Conservation (phyloP, 2,113 vertebrate genomes). For the Sterna hirundo region DNA sequence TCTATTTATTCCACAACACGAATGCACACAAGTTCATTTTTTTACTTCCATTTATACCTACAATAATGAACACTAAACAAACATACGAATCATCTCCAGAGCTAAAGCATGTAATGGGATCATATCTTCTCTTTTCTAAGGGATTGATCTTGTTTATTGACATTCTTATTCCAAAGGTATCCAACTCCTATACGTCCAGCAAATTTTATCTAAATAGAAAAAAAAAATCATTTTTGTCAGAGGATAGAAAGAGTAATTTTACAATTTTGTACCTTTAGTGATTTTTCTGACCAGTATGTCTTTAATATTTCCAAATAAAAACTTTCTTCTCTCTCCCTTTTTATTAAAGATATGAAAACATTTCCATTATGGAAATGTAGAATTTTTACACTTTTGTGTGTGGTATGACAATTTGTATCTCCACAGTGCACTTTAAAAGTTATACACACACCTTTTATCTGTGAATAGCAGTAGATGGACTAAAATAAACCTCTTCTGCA, state of each 20-base stretch:
- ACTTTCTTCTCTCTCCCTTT: not conserved
- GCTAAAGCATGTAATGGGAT: not conserved
- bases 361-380: not conserved
- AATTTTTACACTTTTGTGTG: not conserved
- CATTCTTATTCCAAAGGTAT: not conserved
- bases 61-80: not conserved
- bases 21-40: not conserved
- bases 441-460: not conserved
- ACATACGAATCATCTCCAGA: not conserved
- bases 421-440: not conserved
- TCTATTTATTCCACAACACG: not conserved
- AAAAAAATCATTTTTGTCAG: not conserved
- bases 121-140: not conserved
- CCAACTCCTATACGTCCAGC: rapidly evolving
- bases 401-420: not conserved
- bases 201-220: not conserved
- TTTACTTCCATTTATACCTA: not conserved
- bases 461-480: not conserved
- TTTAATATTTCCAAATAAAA: not conserved
- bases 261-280: not conserved
- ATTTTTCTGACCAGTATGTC: not conserved
- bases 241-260: not conserved
- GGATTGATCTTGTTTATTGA: not conserved
- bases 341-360: not conserved
- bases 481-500: not conserved